Evolutionary conservation across 64 coral and sea anemone species (phyloP).

Genomic region (Pocillopora damicornis): DNA sequence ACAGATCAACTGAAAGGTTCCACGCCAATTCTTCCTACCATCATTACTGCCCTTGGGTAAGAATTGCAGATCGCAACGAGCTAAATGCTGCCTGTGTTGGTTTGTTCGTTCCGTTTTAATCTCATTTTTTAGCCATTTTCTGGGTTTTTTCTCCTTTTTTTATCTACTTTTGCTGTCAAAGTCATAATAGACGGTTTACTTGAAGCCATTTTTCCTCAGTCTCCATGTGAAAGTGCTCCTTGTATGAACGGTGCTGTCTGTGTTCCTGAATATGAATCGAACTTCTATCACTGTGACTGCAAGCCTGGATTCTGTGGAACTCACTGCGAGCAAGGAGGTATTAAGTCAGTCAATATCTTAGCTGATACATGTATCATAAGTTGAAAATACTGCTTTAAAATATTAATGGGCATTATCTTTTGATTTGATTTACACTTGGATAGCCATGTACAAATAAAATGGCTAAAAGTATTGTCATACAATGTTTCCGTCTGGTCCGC

Average conservation of each 20-base stretch:
- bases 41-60: not conserved
- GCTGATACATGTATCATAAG: no score
- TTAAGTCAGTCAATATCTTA: no score
- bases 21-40: not conserved
- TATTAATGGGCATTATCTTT: no score
- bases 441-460: no score
- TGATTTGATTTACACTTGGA: no score
- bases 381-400: no score
- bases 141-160: not conserved
- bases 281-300: not conserved
- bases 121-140: no score
- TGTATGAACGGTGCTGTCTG: slow-evolving; percentile 37
- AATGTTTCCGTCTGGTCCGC: no score
- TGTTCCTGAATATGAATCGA: slow-evolving; percentile 29
- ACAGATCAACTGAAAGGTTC: not conserved
- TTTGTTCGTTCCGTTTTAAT: not conserved
- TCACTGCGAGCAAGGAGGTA: not conserved
- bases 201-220: not conserved
- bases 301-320: not conserved
- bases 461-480: no score
- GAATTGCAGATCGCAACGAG: not conserved
- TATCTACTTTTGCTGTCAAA: not conserved
- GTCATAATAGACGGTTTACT: not conserved
- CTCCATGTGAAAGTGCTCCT: slow-evolving; percentile 9
- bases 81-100: no score